These are phyloP conservation scores for Tapirus indicus DNA, from an alignment of 2,797 vertebrate genomes.

Conservation along the genomic window DNA sequence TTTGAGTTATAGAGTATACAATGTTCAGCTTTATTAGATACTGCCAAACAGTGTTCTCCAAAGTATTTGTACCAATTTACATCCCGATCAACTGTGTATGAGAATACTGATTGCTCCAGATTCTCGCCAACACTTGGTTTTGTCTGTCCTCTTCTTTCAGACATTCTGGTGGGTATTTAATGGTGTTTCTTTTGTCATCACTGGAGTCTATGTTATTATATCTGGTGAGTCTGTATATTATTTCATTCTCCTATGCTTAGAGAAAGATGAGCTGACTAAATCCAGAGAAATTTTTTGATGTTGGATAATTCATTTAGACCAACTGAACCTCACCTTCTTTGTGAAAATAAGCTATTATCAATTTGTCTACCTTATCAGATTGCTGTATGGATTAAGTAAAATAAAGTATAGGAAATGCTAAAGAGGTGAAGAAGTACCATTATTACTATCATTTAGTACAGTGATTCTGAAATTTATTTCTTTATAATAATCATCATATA, in stretches of 20 bases:
- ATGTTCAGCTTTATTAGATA: neutral
- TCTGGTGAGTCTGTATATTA: neutral
- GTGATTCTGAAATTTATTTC: neutral
- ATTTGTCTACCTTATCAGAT: neutral
- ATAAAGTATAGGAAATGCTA: neutral
- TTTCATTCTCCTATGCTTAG: neutral
- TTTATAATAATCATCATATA: neutral
- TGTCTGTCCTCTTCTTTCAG: neutral
- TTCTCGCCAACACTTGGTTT: neutral
- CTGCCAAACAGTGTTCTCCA: neutral
- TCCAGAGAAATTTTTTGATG: neutral
- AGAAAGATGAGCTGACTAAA: neutral
- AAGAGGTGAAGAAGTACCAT: neutral
- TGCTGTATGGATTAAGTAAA: neutral
- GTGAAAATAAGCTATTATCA: neutral
- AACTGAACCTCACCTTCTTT: neutral
- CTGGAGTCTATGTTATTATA: neutral
- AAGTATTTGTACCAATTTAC: neutral
- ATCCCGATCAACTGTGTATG: neutral
- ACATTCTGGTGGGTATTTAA: neutral
- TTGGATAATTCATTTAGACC: neutral
- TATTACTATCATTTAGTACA: neutral
- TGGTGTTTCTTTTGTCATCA: neutral
- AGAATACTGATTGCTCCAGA: neutral
- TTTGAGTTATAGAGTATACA: neutral